Base-by-base conservation (phyloP, 2,113 vertebrate genomes). In the Ceyx melanurus region DNA sequence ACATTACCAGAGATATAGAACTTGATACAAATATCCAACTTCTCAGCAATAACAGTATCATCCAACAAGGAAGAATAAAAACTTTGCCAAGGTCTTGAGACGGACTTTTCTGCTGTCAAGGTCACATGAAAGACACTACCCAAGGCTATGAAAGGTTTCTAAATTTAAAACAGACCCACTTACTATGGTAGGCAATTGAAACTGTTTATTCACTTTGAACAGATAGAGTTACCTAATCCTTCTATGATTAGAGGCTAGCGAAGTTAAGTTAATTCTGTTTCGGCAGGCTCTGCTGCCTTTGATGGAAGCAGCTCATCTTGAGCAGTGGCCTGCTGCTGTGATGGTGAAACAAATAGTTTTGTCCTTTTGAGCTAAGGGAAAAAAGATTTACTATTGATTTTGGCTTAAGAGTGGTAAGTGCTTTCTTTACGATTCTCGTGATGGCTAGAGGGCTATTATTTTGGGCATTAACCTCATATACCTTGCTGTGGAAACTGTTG, bases 311-410 rank as follows among this genome's bases (percentile, higher is more conserved):
- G 80, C 61, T 80, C 92, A 25, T 92, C 81, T 75, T 5, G 0
- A 25, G 65, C 71, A 87, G 84, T 35, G 26, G 42, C 68, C 74
- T 88, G 68, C 84, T 94, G 76, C 64, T 93, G 70, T 43, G 78
- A 54, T 53, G 75, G 95, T 0, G 3, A 93, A 94, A 78, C 54
- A 91, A 95, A 90, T 64, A 84, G 90, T 89, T 95, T 76, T 89
- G 89, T 93, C 92, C 85, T 94, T 89, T 95, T 85, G 78, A 86
- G 88, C 64, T 65, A 71, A 96, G 46, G 80, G 42, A 91, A 96
- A 96, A 97, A 92, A 88, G 89, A 96, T 31, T 46, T 82, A 54
- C 31, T 94, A 91, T 92, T 97, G 95, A 97, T 94, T 97, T 97
- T 90, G 89, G 77, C 85, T 95, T 92, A 95, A 92, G 80, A 94